A percentile compares a stretch with the other conserved stretches of the same genome.
Evolutionary conservation across 2,113 vertebrate genomes (phyloP).

Genomic region (Xyliphius kryptos): DNA sequence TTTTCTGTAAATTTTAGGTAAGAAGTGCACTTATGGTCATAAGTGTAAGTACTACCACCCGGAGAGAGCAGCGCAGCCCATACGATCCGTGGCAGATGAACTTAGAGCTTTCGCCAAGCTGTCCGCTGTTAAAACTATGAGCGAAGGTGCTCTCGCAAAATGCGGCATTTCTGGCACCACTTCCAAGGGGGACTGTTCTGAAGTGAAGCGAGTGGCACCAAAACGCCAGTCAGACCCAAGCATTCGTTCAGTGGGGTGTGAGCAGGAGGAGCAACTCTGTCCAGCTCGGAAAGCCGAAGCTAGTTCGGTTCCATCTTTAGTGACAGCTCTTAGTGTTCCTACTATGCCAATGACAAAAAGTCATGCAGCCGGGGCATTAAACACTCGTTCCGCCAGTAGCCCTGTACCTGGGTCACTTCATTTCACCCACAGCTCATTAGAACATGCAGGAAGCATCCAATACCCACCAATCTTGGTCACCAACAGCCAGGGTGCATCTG

Average conservation of each 20-base stretch:
- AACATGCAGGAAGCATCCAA: constrained; percentile 89
- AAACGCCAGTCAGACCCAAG: constrained; percentile 97
- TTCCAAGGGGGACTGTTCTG: constrained; percentile 79
- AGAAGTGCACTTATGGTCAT: constrained; percentile 98
- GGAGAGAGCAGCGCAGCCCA: constrained; percentile 91
- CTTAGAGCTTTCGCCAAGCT: constrained; percentile 96
- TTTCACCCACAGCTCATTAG: constrained; percentile 85
- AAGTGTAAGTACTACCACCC: constrained; percentile 99
- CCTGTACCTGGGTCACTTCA: constrained; percentile 91
- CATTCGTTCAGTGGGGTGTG: constrained; percentile 86
- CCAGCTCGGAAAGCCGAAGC: constrained; percentile 83
- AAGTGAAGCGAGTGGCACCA: constrained; percentile 86
- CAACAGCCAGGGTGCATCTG: constrained; percentile 87
- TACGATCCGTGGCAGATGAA: constrained; percentile 93
- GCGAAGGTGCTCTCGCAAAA: constrained; percentile 87
- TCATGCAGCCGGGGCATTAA: constrained; percentile 90
- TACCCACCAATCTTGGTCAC: constrained; percentile 97
- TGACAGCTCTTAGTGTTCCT: constrained; percentile 93
- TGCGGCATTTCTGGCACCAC: constrained; percentile 68
- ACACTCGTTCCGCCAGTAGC: constrained; percentile 95
- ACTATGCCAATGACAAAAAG: constrained; percentile 88
- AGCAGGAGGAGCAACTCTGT: constrained; percentile 82
- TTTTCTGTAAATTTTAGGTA: constrained; percentile 70
- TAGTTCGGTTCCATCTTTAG: constrained; percentile 92
- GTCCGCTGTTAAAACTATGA: constrained; percentile 96